Evolutionary conservation across 1,140 invertebrate species (phyloP), one percentile per base, ranked within the genome.

Genomic region (Heliconius hewitsoni): DNA sequence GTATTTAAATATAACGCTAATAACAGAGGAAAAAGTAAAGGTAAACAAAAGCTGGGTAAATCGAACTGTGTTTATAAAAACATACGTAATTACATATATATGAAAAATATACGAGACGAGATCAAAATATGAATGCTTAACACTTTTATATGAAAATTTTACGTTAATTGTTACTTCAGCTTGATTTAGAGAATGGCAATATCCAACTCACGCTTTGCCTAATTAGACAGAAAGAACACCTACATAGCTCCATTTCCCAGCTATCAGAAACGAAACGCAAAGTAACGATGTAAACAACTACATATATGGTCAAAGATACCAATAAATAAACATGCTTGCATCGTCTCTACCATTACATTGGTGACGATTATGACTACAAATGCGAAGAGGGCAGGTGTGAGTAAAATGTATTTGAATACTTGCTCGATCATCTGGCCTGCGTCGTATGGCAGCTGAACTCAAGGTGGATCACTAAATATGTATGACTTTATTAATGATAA

Each of bases 331-430:
- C 60, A 30, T 73, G 60, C 1, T 30, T 11, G 27, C 9, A 66
- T 66, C 60, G 2, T 30, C 60, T 66, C 27, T 66, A 30, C 60
- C 60, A 66, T 66, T 27, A 66, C 9, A 66, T 66, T 1, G 60
- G 60, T 66, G 60, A 66, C 60, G 16, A 66, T 66, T 66, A 66
- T 11, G 13, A 30, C 9, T 30, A 30, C 60, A 30, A 66, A 66
- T 66, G 60, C 60, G 30, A 66, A 66, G 60, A 16, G 37, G 66
- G 80, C 80, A 81, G 80, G 80, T 81, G 80, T 50, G 66, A 46
- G 60, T 73, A 46, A 81, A 81, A 81, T 78, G 80, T 78, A 73
- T 74, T 60, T 77, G 9, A 30, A 23, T 73, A 81, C 71, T 60
- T 55, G 60, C 71, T 73, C 34, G 55, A 30, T 46, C 80, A 81